phyloP scores from a whole-genome alignment of 2,888 invertebrate species.

The Aleiodes alternator region DNA sequence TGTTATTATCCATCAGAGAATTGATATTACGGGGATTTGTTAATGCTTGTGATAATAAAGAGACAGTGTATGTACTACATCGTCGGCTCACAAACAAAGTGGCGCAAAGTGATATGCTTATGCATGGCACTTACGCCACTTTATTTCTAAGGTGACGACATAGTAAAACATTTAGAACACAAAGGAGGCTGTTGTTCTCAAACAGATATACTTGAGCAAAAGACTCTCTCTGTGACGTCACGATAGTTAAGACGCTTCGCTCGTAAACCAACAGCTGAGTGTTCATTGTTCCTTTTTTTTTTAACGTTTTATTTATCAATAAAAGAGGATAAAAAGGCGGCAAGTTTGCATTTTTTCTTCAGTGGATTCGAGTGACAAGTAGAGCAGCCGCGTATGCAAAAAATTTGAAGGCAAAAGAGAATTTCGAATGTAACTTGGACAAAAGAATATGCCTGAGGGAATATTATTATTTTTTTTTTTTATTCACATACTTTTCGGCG shows the following conservation, averaged over 20 bases:
- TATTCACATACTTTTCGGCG: not conserved
- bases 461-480: constrained; percentile 2
- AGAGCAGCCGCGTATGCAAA: constrained; percentile 14
- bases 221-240: constrained; percentile 54
- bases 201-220: constrained; percentile 48
- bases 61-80: constrained; percentile 3
- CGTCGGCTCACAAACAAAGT: too few species aligned
- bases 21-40: not conserved
- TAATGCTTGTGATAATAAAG: not conserved
- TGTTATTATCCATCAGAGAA: constrained; percentile 3
- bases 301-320: not conserved
- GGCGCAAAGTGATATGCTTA: too few species aligned
- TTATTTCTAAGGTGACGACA: too few species aligned
- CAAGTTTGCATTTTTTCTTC: not conserved
- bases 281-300: not conserved
- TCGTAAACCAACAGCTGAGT: constrained; percentile 49
- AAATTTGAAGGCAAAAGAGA: constrained; percentile 10
- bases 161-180: constrained; percentile 9
- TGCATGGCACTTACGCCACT: too few species aligned
- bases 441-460: constrained; percentile 20
- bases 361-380: constrained; percentile 17
- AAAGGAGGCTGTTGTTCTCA: constrained; percentile 39
- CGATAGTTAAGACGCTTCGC: constrained; percentile 31
- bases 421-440: constrained; percentile 18
- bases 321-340: not conserved